Evolutionary conservation across 2,113 vertebrate genomes (phyloP), one percentile per base, ranked within the genome.

Genomic region (Ia io): DNA sequence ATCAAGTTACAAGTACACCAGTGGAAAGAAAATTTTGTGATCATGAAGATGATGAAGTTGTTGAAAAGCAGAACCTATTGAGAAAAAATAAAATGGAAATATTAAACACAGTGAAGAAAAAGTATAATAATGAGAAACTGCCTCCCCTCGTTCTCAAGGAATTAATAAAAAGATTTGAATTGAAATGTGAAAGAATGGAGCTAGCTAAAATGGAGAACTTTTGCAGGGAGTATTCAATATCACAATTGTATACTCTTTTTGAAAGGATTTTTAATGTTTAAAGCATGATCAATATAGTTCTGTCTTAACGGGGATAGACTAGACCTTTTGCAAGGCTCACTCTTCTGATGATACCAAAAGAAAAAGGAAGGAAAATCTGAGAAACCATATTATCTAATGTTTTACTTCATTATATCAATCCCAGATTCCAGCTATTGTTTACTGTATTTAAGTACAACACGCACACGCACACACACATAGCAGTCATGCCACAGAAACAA

Each of bases 1-100:
- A 47, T 65, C 35, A 73, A 69, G 17, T 91, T 85, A 71, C 35
- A 71, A 56, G 14, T 37, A 69, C 12, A 79, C 28, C 28, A 53
- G 20, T 49, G 53, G 44, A 67, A 76, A 70, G 37, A 40, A 71
- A 84, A 59, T 65, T 92, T 53, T 59, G 22, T 91, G 71, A 76
- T 30, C 35, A 6, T 49, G 18, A 78, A 88, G 65, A 91, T 79
- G 56, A 90, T 25, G 30, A 84, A 42, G 18, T 86, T 49, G 9
- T 70, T 90, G 70, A 70, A 88, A 90, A 97, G 47, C 56, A 95
- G 63, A 69, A 67, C 53, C 23, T 84, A 32, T 61, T 86, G n/a
- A 79, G 17, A 73, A 86, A 77, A 87, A 63, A 25, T 30, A 44
- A 89, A 82, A 77, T 63, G 51, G 18, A 51, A 80, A 71, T 71